Evolutionary conservation across 53 echinoderm and acorn worm genomes (phyloP).

Genomic region (Crossaster papposus): DNA sequence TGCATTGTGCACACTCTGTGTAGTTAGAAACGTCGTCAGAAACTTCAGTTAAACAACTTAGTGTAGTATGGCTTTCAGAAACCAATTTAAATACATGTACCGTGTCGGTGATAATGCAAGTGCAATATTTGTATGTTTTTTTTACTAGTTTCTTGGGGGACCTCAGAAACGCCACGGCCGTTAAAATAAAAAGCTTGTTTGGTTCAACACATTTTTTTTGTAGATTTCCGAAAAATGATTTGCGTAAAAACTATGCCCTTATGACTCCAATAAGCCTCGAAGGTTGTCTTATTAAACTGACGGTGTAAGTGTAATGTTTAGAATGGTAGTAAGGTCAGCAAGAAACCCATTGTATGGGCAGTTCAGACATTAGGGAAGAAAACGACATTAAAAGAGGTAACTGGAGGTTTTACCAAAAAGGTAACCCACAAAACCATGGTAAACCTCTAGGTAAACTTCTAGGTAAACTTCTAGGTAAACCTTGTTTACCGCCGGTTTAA

Average conservation of each 20-base stretch:
- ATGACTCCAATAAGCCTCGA: too few relatives aligned
- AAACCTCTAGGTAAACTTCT: too few relatives aligned
- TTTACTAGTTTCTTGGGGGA: not conserved
- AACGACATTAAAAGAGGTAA: too few relatives aligned
- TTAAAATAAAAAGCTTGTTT: not conserved
- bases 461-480: too few relatives aligned
- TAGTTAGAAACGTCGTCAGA: not conserved
- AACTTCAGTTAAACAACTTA: not conserved
- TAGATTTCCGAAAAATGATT: not conserved
- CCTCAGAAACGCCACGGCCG: not conserved
- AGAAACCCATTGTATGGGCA: not conserved
- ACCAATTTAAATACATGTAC: not conserved
- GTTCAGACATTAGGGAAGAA: not conserved
- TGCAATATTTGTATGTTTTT: conserved; percentile 34
- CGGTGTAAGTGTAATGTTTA: too few relatives aligned
- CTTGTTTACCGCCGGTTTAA: too few relatives aligned
- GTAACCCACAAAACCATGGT: too few relatives aligned
- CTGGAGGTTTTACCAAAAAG: too few relatives aligned
- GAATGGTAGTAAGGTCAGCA: not conserved
- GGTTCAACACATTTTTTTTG: not conserved
- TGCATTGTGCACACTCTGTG: not conserved
- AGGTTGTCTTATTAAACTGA: not conserved
- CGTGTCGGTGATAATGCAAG: not conserved
- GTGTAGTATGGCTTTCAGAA: not conserved
- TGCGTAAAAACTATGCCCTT: too few relatives aligned